Base-by-base conservation (phyloP, 2,888 invertebrate genomes). In the Anoplius nigerrimus region DNA sequence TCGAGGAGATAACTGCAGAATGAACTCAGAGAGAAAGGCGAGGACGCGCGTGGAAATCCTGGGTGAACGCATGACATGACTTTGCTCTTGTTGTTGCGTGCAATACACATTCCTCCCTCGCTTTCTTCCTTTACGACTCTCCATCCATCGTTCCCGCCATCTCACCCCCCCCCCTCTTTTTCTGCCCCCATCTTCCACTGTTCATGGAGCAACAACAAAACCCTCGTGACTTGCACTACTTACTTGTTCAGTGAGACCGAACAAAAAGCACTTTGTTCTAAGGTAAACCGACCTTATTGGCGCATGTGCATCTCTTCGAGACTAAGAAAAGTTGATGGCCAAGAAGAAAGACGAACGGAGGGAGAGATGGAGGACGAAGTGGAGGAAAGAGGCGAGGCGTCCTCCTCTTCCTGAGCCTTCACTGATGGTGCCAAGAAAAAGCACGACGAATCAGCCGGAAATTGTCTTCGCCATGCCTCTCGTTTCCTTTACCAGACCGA, bases 371-470 rank as follows among this genome's bases (percentile, higher is more conserved):
- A 62, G 65, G 54, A 18, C 16, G 8, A 63, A 42, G 45, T 42
- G 18, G 57, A 53, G 60, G 56, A n/a, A 48, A 16, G 48, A 58
- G 53, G 71, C 69, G 56, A 48, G 61, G 20, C 18, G n/a, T 46
- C 58, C 34, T 62, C 52, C 62, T 71, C 62, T 69, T 56, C 59
- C 4, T 34, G 1, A 34, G 11, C 34, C 52, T 56, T 11, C 51
- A 63, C 54, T 16, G 46, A 58, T 57, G 66, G 51, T 15, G 61
- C 42, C 51, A 58, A 65, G 79, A 86, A 87, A 85, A 87, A 84
- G 80, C 81, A 81, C 75, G 76, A 66, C 84, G 84, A 87, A 88
- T 88, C 82, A 71, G 75, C 86, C 86, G 87, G 87, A 87, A 88
- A 88, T 88, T 86, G 84, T 88, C 84, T 83, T 72, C 74, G 77